phyloP scores from a whole-genome alignment of 2,113 vertebrate genomes.

The Eublepharis macularius region DNA sequence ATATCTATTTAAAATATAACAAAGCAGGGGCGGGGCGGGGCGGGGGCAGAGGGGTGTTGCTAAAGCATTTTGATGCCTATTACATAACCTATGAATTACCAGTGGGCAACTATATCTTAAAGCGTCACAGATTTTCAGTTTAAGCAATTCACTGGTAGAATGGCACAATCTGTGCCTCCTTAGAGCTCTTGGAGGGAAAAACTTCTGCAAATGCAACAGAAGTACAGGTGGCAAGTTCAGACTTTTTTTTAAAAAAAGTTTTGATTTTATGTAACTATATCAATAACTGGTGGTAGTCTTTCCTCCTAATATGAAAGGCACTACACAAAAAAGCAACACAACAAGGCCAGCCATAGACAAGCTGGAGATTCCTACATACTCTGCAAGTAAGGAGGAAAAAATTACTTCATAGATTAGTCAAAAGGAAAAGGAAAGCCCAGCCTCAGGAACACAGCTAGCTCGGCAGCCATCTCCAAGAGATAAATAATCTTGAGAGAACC shows the following conservation, averaged over 20 bases:
- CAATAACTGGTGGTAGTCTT: neutral
- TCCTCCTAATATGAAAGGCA: conserved; percentile 5
- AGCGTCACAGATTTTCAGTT: neutral
- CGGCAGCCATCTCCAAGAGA: too few species aligned
- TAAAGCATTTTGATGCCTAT: neutral
- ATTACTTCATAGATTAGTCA: too few species aligned
- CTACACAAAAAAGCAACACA: too few species aligned
- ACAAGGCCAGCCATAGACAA: too few species aligned
- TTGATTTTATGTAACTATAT: neutral
- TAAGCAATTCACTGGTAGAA: neutral
- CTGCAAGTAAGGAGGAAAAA: too few species aligned
- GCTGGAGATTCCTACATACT: too few species aligned
- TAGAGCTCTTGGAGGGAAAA: neutral
- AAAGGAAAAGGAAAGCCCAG: too few species aligned
- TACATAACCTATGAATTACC: conserved; percentile 34
- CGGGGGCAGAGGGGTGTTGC: too few species aligned
- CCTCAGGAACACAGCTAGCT: too few species aligned
- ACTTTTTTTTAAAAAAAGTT: neutral
- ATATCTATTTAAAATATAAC: conserved; percentile 18
- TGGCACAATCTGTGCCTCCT: neutral
- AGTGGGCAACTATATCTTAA: neutral
- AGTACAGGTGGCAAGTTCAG: neutral
- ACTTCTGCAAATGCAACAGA: neutral
- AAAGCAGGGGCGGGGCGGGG: too few species aligned
- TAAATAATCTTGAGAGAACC: too few species aligned